A percentile compares a stretch with the other conserved stretches of the same genome.
phyloP scores from a whole-genome alignment of 2,888 invertebrate genomes.

The Tolmerus cingulatus region DNA sequence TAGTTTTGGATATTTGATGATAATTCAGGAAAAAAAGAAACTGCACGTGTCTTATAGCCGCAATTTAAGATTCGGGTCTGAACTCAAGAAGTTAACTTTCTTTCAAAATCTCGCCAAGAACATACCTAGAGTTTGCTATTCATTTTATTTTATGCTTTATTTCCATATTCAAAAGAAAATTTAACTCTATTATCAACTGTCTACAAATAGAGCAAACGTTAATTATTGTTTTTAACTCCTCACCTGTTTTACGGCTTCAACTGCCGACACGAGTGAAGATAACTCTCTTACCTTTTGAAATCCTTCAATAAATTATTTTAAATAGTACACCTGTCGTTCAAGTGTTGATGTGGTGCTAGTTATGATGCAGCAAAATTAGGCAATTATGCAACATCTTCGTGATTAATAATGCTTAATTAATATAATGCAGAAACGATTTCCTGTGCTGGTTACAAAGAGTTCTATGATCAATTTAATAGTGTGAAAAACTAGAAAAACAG shows the following conservation, averaged over 20 bases:
- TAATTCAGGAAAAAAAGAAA: too few relatives aligned
- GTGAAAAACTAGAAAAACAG: not conserved
- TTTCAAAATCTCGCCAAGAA: too few relatives aligned
- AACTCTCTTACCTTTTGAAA: not conserved
- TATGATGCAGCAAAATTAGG: not conserved
- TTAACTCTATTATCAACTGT: too few relatives aligned
- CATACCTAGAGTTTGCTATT: too few relatives aligned
- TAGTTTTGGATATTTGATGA: too few relatives aligned
- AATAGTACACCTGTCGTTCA: not conserved
- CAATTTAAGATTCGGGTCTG: too few relatives aligned
- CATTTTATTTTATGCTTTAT: too few relatives aligned
- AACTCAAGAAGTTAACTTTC: too few relatives aligned
- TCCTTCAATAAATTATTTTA: not conserved
- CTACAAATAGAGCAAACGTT: not conserved
- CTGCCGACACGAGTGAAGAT: not conserved
- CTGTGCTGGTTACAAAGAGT: not conserved
- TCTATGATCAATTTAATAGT: not conserved
- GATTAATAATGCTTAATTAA: not conserved
- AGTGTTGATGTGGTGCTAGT: not conserved
- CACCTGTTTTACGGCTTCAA: not conserved
- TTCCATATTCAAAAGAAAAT: too few relatives aligned
- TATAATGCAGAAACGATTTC: not conserved
- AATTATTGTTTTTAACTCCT: not conserved
- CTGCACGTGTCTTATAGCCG: too few relatives aligned
- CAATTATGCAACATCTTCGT: not conserved